These are phyloP conservation scores for Camelus bactrianus DNA, from an alignment of 2,113 vertebrate genomes.

Conservation along the genomic window DNA sequence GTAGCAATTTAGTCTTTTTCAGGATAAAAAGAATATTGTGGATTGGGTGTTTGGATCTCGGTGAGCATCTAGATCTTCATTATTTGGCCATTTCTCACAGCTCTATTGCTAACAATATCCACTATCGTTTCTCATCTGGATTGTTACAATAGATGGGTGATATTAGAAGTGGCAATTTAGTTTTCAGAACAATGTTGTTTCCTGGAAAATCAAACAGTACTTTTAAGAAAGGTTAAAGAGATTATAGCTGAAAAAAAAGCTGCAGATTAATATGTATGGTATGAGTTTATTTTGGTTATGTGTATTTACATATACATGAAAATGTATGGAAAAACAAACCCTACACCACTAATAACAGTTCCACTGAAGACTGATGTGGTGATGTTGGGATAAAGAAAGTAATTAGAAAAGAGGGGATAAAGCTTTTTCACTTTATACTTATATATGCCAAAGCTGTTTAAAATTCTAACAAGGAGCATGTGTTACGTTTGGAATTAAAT, in stretches of 20 bases:
- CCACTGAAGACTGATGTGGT: not conserved
- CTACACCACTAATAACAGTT: not conserved
- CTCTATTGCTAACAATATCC: not conserved
- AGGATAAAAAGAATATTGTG: not conserved
- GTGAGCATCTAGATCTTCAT: not conserved
- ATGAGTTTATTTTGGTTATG: not conserved
- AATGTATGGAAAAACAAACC: not conserved
- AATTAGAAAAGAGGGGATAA: not conserved
- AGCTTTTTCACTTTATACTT: not conserved
- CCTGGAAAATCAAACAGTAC: not conserved
- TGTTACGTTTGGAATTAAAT: constrained; percentile 10
- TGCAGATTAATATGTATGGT: not conserved
- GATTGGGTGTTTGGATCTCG: not conserved
- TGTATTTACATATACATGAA: not conserved
- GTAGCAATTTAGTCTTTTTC: not conserved
- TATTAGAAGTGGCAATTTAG: not conserved
- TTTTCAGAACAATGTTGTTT: not conserved
- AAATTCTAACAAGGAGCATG: not conserved
- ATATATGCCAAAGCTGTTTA: not conserved
- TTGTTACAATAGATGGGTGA: not conserved
- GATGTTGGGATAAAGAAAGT: not conserved
- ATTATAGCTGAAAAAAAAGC: not conserved
- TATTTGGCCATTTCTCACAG: not conserved
- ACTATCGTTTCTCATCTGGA: not conserved
- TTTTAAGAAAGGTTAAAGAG: constrained; percentile 32